Evolutionary conservation across 2,888 invertebrate species (phyloP).

Genomic region (Byasa hedistus): DNA sequence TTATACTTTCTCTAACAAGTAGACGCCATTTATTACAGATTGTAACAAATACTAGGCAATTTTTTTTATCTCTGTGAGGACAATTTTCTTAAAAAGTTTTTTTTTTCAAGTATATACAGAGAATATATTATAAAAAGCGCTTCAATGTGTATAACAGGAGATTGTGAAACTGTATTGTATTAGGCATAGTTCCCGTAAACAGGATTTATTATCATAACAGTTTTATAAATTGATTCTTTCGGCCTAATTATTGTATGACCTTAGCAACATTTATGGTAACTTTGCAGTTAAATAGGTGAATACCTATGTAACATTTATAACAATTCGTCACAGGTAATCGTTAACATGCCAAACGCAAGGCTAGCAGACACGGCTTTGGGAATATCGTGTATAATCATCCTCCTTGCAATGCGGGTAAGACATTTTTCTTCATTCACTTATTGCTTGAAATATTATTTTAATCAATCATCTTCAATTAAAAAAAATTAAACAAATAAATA

Average conservation of each 20-base stretch:
- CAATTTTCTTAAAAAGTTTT: no score
- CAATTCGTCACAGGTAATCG: conserved; percentile 70
- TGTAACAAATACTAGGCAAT: no score
- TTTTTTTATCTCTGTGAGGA: no score
- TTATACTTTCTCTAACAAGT: no score
- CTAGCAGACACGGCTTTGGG: conserved; percentile 86
- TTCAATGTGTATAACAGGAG: not conserved
- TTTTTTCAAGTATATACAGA: no score
- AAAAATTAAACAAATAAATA: no score
- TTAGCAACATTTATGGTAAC: not conserved
- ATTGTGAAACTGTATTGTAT: not conserved
- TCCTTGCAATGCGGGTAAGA: conserved; percentile 88
- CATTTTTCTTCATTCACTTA: no score
- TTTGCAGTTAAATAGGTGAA: not conserved
- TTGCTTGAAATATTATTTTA: no score
- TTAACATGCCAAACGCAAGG: conserved; percentile 84
- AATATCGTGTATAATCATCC: conserved; percentile 84
- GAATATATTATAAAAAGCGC: not conserved
- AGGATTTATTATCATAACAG: not conserved
- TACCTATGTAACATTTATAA: not conserved
- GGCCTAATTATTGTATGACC: not conserved
- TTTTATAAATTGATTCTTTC: not conserved
- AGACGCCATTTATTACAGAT: no score
- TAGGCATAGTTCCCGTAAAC: not conserved
- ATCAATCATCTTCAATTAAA: no score